A percentile compares a stretch with the other conserved stretches of the same genome.
These are phyloP conservation scores for Neosilurus hyrtlii DNA, from an alignment of 2,797 vertebrate species.

Conservation along the genomic window DNA sequence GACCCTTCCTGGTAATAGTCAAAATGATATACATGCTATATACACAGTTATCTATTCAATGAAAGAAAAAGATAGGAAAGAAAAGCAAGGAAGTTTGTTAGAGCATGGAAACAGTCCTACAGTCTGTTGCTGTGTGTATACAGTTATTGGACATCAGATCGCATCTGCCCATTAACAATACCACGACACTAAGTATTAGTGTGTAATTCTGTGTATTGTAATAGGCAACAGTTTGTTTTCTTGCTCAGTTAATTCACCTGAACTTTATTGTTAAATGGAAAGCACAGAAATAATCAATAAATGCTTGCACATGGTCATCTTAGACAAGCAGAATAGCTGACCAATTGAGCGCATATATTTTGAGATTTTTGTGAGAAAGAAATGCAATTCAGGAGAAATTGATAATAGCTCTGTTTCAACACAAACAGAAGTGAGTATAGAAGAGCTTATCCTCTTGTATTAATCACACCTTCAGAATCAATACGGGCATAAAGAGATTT, in stretches of 20 bases:
- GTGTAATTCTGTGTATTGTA: slow-evolving; percentile 53
- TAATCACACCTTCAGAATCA: slow-evolving; percentile 73
- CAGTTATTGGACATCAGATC: not conserved
- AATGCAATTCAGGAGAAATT: slow-evolving; percentile 67
- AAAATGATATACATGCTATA: not conserved
- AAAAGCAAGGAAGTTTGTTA: not conserved
- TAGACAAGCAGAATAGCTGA: slow-evolving; percentile 61
- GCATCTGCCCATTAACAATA: slow-evolving; percentile 43
- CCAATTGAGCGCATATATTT: slow-evolving; percentile 67
- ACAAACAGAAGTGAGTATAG: slow-evolving; percentile 4
- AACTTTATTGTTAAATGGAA: slow-evolving; percentile 63
- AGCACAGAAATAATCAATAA: slow-evolving; percentile 69
- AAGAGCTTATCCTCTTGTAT: slow-evolving; percentile 69
- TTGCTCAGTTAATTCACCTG: slow-evolving; percentile 66
- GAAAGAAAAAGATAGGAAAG: too few species aligned
- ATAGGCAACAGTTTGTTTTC: slow-evolving; percentile 70
- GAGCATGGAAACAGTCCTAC: not conserved
- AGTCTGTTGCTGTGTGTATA: not conserved
- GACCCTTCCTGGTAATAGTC: not conserved
- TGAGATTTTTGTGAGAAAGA: slow-evolving; percentile 69
- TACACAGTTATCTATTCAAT: not conserved
- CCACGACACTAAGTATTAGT: slow-evolving; percentile 46
- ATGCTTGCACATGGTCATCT: slow-evolving; percentile 49
- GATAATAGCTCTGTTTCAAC: slow-evolving; percentile 69
- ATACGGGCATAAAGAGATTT: slow-evolving; percentile 75